These are phyloP conservation scores for Axis porcinus DNA, from an alignment of 2,113 vertebrate genomes.

Conservation along the genomic window DNA sequence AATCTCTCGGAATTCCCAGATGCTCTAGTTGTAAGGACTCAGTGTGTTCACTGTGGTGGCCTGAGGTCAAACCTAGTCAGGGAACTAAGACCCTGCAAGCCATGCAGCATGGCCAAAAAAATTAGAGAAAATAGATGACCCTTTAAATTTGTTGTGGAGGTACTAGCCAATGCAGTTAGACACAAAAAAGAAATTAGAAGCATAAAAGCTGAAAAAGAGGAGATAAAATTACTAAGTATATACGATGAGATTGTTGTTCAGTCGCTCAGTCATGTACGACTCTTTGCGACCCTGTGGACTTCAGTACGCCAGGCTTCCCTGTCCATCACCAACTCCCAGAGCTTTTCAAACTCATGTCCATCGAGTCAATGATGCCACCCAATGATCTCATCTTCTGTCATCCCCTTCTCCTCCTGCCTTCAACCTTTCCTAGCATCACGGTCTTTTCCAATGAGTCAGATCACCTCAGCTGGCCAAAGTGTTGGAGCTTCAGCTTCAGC, in stretches of 20 bases:
- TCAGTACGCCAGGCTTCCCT: not conserved
- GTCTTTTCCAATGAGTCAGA: not conserved
- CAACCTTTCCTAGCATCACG: not conserved
- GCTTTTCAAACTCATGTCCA: not conserved
- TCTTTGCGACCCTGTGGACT: fast-evolving
- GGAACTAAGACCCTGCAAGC: not conserved
- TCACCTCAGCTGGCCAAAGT: not conserved
- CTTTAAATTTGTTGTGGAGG: not conserved
- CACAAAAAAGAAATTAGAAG: not conserved
- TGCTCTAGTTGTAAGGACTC: not conserved
- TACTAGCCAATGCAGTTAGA: not conserved
- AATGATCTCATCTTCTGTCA: not conserved
- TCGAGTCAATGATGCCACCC: not conserved
- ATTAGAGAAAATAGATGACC: not conserved
- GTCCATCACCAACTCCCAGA: not conserved
- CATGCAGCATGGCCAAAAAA: not conserved
- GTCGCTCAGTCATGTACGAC: not conserved
- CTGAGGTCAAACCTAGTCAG: not conserved
- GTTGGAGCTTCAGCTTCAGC: not conserved
- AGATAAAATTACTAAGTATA: not conserved
- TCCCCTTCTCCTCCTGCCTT: not conserved
- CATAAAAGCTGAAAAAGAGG: not conserved
- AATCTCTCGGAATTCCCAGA: not conserved
- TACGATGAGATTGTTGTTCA: not conserved
- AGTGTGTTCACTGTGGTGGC: not conserved